Evolutionary conservation across 1,140 invertebrate genomes (phyloP).

Genomic region (Drosophila miranda): DNA sequence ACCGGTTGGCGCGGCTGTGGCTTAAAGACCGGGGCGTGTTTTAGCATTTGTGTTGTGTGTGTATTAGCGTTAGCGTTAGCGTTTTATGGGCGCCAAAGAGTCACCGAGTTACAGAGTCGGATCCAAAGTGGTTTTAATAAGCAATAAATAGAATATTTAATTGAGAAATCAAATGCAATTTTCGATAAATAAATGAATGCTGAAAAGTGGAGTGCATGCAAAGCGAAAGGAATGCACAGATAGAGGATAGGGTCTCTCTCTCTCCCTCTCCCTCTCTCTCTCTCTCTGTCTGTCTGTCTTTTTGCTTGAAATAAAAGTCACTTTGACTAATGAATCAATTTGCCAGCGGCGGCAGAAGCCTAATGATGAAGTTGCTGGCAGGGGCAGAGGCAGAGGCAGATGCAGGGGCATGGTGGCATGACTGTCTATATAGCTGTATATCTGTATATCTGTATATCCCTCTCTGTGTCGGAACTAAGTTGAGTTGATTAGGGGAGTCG

Average conservation of each 20-base stretch:
- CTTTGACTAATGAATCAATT: constrained; percentile 81
- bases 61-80: no score
- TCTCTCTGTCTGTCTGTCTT: constrained; percentile 23
- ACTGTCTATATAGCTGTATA: constrained; percentile 33
- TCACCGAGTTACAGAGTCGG: no score
- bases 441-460: background rate
- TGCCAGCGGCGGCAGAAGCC: constrained; percentile 54
- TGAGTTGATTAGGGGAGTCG: constrained; percentile 68
- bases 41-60: no score
- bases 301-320: constrained; percentile 72
- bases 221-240: constrained; percentile 25
- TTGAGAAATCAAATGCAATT: constrained; percentile 79
- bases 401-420: constrained; percentile 14
- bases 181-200: constrained; percentile 68
- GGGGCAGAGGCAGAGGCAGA: constrained; percentile 1
- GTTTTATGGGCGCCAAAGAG: no score
- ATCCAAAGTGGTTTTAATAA: constrained; percentile 45
- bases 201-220: constrained; percentile 23
- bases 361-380: constrained; percentile 59
- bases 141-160: constrained; percentile 75
- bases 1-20: constrained; percentile 37
- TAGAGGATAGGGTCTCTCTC: constrained; percentile 17
- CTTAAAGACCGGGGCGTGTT: constrained; percentile 26
- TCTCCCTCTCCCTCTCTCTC: background rate
- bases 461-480: constrained; percentile 18